A percentile compares a stretch with the other conserved stretches of the same genome.
These are phyloP conservation scores for Pteropus alecto DNA, from an alignment of 2,113 vertebrate species.

Conservation along the genomic window DNA sequence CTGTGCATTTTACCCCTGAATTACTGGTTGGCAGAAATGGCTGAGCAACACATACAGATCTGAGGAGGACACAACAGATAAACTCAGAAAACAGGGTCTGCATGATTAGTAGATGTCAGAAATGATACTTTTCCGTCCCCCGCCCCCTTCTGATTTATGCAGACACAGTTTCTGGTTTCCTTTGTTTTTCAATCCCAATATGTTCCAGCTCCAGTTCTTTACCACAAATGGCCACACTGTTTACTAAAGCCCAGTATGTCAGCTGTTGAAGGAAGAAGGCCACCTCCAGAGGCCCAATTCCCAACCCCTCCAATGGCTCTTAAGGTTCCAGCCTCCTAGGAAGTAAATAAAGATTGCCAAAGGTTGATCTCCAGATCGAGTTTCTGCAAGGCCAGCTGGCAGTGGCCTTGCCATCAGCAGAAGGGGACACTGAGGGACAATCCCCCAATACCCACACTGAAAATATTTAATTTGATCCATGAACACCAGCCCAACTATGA, in stretches of 20 bases:
- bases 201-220: background rate
- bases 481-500: constrained; percentile 73
- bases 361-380: constrained; percentile 68
- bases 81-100: constrained; percentile 66
- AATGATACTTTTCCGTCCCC: constrained; percentile 64
- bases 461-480: constrained; percentile 80
- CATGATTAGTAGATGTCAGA: constrained; percentile 69
- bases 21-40: constrained; percentile 71
- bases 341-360: constrained; percentile 31
- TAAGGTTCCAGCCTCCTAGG: background rate
- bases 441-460: constrained; percentile 73
- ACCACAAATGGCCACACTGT: background rate
- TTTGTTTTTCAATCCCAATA: constrained; percentile 54
- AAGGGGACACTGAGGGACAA: constrained; percentile 74
- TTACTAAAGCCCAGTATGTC: background rate
- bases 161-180: constrained; percentile 65
- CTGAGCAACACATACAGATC: constrained; percentile 62
- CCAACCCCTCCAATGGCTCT: background rate
- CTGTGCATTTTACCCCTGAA: constrained; percentile 59
- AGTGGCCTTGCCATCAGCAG: constrained; percentile 61
- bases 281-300: background rate
- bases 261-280: background rate
- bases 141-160: constrained; percentile 15
- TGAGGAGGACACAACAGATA: constrained; percentile 72
- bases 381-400: constrained; percentile 62